Percentiles rank a stretch among this genome's conserved stretches.
Evolutionary conservation across 2,888 invertebrate genomes (phyloP).

Genomic region (Thumatha senex): DNA sequence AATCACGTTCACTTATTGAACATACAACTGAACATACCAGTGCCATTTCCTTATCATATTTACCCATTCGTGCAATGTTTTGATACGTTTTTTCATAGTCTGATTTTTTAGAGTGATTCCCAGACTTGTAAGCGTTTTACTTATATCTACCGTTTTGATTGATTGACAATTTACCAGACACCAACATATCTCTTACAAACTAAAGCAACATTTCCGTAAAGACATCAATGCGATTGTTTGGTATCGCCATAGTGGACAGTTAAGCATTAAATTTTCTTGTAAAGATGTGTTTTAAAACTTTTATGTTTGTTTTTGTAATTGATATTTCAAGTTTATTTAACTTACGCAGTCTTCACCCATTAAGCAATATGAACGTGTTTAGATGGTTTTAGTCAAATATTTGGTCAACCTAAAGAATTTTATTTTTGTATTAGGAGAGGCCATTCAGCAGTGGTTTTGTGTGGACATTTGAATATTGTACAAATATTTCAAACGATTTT

Average conservation of each 20-base stretch:
- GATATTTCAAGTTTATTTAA: background rate
- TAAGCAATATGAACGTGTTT: constrained; percentile 1
- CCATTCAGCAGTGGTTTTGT: constrained; percentile 3
- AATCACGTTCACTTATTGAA: too few species aligned
- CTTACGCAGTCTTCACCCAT: background rate
- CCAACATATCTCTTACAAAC: background rate
- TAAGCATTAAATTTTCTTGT: too few species aligned
- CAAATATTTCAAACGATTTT: too few species aligned
- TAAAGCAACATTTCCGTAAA: background rate
- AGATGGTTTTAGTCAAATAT: constrained; percentile 3
- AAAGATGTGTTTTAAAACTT: background rate
- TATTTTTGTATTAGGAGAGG: too few species aligned
- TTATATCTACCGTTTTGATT: too few species aligned
- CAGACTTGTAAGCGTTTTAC: too few species aligned
- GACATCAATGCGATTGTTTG: background rate
- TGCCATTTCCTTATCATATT: too few species aligned
- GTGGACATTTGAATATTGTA: background rate
- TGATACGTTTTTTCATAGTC: too few species aligned
- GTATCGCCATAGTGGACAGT: too few species aligned
- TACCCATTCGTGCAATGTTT: too few species aligned
- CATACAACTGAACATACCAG: too few species aligned
- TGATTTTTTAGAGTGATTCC: too few species aligned
- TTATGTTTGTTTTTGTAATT: background rate
- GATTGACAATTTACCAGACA: background rate
- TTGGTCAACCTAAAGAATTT: background rate